Evolutionary conservation across 2,888 invertebrate species (phyloP).

Genomic region (Mechanitis messenoides): DNA sequence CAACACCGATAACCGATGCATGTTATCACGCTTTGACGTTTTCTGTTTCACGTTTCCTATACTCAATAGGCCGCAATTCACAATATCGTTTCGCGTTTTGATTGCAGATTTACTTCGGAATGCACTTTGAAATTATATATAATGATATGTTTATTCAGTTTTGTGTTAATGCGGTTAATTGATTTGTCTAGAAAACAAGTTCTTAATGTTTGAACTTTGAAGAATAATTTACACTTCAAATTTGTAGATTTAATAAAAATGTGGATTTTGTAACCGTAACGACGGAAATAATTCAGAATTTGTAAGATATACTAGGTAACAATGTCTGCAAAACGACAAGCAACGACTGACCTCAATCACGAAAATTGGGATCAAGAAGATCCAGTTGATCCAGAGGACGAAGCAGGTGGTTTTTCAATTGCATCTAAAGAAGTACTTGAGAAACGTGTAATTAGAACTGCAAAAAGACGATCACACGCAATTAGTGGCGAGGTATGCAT

Average conservation of each 20-base stretch:
- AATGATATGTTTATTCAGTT: too few species aligned
- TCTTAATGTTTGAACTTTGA: too few species aligned
- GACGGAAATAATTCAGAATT: background rate
- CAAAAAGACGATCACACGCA: conserved; percentile 77
- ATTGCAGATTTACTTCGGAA: too few species aligned
- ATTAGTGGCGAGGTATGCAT: conserved; percentile 43
- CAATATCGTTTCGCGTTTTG: too few species aligned
- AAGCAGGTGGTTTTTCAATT: conserved; percentile 82
- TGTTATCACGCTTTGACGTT: too few species aligned
- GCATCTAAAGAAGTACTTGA: conserved; percentile 82
- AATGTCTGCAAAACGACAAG: conserved; percentile 86
- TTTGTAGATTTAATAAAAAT: background rate
- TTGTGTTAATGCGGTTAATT: too few species aligned
- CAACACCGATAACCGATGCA: too few species aligned
- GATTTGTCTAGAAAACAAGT: too few species aligned
- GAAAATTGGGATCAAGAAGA: conserved; percentile 92
- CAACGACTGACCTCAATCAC: conserved; percentile 85
- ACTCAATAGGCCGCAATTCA: too few species aligned
- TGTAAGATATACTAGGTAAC: background rate
- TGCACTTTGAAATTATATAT: too few species aligned
- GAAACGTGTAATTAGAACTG: conserved; percentile 86
- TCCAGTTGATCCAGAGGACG: conserved; percentile 75
- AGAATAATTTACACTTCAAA: background rate
- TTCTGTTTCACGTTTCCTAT: too few species aligned
- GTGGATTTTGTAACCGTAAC: background rate